Evolutionary conservation across 2,113 vertebrate genomes (phyloP).

Genomic region (Epinephelus fuscoguttatus): DNA sequence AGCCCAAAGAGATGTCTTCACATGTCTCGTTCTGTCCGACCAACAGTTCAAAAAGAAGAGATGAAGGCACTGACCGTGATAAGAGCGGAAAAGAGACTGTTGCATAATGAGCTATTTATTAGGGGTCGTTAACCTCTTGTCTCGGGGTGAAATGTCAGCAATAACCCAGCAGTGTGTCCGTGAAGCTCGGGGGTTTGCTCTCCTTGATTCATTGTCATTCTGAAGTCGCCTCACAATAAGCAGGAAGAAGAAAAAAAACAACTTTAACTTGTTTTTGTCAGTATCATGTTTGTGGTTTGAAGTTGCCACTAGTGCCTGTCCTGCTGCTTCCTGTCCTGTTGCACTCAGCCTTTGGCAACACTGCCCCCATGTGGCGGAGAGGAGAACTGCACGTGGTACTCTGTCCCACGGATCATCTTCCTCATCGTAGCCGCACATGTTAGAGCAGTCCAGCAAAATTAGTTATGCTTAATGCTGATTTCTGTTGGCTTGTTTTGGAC

Average conservation of each 20-base stretch:
- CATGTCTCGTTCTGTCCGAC: not conserved
- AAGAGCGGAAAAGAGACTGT: conserved; percentile 35
- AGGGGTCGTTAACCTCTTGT: conserved; percentile 62
- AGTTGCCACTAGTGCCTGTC: conserved; percentile 54
- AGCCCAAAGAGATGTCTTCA: not conserved
- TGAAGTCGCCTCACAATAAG: not conserved
- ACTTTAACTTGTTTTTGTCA: conserved; percentile 32
- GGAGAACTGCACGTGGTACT: conserved; percentile 6
- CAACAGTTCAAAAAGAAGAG: not conserved
- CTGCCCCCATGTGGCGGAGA: conserved; percentile 77
- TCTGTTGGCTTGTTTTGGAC: conserved; percentile 6
- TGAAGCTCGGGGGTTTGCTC: not conserved
- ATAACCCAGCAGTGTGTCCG: conserved; percentile 20
- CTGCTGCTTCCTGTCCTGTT: conserved; percentile 37
- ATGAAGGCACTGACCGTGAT: not conserved
- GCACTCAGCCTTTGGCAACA: conserved; percentile 73
- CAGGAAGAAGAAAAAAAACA: not conserved
- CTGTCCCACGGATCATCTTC: not conserved
- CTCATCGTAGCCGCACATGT: not conserved
- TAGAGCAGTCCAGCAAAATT: not conserved
- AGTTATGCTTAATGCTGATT: not conserved
- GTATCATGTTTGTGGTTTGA: conserved; percentile 35
- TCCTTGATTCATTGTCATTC: not conserved
- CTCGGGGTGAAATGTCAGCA: conserved; percentile 48
- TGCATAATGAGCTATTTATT: conserved; percentile 68